phyloP scores from a whole-genome alignment of 2,888 invertebrate genomes.

The Andrena marginata region DNA sequence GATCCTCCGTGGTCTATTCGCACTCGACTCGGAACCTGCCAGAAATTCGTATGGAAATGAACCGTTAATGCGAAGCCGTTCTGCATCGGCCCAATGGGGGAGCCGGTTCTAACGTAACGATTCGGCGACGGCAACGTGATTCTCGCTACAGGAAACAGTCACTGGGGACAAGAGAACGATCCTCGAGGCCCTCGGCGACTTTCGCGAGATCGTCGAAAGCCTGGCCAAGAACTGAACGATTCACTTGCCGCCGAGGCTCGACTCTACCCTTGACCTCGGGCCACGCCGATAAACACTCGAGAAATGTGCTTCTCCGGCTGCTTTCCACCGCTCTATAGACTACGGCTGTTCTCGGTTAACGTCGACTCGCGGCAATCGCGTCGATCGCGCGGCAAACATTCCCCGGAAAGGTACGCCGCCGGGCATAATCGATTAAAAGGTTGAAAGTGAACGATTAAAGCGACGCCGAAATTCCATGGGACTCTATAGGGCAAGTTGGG shows the following conservation, averaged over 20 bases:
- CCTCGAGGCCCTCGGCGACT: neutral
- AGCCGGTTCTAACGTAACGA: neutral
- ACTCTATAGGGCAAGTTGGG: too few relatives aligned
- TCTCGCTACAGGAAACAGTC: neutral
- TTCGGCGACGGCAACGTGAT: neutral
- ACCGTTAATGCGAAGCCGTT: neutral
- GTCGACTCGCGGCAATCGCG: neutral
- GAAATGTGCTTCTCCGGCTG: constrained; percentile 9
- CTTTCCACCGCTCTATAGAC: neutral
- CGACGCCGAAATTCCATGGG: neutral
- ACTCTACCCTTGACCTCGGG: constrained; percentile 58
- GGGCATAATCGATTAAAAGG: neutral
- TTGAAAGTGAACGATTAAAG: constrained; percentile 1
- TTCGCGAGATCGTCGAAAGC: neutral
- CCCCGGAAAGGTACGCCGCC: neutral
- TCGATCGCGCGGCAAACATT: neutral
- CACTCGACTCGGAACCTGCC: neutral
- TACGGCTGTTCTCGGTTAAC: neutral
- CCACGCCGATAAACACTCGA: constrained; percentile 12
- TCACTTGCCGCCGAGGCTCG: constrained; percentile 46
- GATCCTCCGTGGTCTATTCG: neutral
- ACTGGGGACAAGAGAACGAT: neutral
- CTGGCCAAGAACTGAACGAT: constrained; percentile 29
- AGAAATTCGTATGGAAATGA: constrained; percentile 16
- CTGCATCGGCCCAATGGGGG: neutral